Evolutionary conservation across 2,888 invertebrate species (phyloP).

Genomic region (Noctua janthe): DNA sequence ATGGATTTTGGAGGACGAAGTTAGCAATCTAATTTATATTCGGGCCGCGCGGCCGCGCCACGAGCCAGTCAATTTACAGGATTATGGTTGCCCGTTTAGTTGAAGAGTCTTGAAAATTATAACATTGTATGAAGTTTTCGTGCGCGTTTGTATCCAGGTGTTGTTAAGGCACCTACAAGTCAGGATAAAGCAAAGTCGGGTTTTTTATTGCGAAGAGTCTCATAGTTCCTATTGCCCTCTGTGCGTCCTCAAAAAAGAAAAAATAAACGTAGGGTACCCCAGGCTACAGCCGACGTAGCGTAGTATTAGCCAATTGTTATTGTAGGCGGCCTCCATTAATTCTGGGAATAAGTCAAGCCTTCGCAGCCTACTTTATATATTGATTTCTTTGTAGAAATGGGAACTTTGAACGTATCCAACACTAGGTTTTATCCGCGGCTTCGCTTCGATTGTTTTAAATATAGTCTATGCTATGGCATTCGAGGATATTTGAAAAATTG

Average conservation of each 20-base stretch:
- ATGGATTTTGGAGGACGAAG: slow-evolving; percentile 20
- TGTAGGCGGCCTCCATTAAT: not conserved
- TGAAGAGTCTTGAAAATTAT: slow-evolving; percentile 9
- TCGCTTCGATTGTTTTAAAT: no score
- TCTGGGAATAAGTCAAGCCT: not conserved
- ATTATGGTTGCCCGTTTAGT: slow-evolving; percentile 30
- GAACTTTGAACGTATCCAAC: no score
- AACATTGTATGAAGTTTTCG: not conserved
- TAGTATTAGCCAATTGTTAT: not conserved
- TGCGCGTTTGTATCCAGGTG: not conserved
- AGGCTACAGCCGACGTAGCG: not conserved
- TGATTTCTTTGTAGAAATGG: no score
- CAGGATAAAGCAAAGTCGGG: not conserved
- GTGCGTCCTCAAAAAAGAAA: not conserved
- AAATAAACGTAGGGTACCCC: not conserved
- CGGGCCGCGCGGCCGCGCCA: not conserved
- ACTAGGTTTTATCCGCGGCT: no score
- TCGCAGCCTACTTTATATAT: no score
- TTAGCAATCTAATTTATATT: slow-evolving; percentile 44
- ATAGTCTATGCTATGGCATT: no score
- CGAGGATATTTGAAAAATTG: no score
- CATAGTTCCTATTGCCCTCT: not conserved
- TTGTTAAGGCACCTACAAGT: not conserved
- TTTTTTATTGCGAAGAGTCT: not conserved
- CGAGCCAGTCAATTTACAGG: slow-evolving; percentile 26